Conservation (phyloP, 2,797 vertebrate genomes). For the Tenualosa thibaudeaui region DNA sequence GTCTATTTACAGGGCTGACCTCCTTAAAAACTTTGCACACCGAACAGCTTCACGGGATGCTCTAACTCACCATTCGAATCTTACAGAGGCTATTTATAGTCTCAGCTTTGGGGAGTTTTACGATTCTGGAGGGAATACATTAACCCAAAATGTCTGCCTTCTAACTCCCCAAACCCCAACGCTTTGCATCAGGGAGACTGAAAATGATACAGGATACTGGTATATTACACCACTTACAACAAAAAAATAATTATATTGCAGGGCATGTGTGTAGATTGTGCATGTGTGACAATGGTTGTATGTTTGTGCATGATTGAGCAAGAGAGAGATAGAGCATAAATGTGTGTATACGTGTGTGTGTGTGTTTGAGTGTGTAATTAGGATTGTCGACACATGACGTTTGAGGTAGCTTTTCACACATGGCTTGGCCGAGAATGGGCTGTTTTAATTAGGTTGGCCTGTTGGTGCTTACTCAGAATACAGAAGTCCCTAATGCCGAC, state of each 20-base stretch:
- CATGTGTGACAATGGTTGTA: background rate
- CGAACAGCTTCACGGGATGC: slow-evolving; percentile 51
- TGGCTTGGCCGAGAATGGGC: slow-evolving; percentile 60
- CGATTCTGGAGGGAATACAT: slow-evolving; percentile 67
- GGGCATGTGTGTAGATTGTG: slow-evolving; percentile 32
- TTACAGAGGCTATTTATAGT: slow-evolving; percentile 74
- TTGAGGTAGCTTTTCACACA: slow-evolving; percentile 58
- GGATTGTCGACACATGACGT: slow-evolving; percentile 44
- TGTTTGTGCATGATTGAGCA: slow-evolving; percentile 26
- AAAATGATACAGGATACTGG: background rate
- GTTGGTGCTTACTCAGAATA: slow-evolving; percentile 53
- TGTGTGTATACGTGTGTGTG: slow-evolving; percentile 39
- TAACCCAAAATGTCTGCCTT: slow-evolving; percentile 70
- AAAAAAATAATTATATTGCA: background rate
- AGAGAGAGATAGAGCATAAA: slow-evolving; percentile 35
- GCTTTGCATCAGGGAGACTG: background rate
- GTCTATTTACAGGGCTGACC: slow-evolving; percentile 57
- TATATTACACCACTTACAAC: background rate
- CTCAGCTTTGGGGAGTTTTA: slow-evolving; percentile 62
- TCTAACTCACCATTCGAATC: slow-evolving; percentile 48
- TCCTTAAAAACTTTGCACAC: slow-evolving; percentile 52
- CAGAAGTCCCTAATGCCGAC: slow-evolving; percentile 52
- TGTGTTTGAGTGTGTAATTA: slow-evolving; percentile 40
- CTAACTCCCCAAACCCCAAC: slow-evolving; percentile 31
- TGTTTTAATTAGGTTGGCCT: slow-evolving; percentile 67